These are phyloP conservation scores for Stomatorhinus ivindoensis DNA, from an alignment of 2,113 vertebrate genomes.

Conservation along the genomic window DNA sequence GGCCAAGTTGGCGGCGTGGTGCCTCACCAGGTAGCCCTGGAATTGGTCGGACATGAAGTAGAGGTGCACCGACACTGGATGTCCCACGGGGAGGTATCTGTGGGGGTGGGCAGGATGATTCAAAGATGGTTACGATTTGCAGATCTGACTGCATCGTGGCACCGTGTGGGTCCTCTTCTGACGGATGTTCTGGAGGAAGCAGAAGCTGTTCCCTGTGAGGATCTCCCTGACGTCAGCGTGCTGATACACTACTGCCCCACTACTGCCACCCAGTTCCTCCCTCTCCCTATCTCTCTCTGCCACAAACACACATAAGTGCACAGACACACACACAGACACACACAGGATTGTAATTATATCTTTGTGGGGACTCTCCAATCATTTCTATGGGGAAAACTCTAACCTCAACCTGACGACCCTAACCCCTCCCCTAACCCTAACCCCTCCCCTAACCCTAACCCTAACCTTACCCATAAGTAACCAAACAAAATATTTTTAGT, in stretches of 20 bases:
- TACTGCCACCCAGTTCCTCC: background rate
- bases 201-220: background rate
- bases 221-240: background rate
- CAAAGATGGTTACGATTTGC: background rate
- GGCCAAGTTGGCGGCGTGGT: constrained; percentile 89
- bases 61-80: constrained; percentile 83
- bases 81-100: constrained; percentile 93
- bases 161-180: background rate
- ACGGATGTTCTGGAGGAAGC: background rate
- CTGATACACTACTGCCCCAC: no score
- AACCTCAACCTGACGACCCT: no score
- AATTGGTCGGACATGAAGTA: constrained; percentile 95
- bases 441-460: no score
- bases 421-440: no score
- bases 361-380: no score
- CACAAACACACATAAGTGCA: background rate
- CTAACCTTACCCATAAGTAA: no score
- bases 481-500: no score
- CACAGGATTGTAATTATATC: background rate
- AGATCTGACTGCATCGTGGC: background rate
- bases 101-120: constrained; percentile 25
- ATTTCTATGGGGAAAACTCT: no score
- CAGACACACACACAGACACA: background rate
- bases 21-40: constrained; percentile 89
- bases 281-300: background rate